Conservation (phyloP, 2,797 vertebrate genomes). For the Enteromius thamalakanensis region DNA sequence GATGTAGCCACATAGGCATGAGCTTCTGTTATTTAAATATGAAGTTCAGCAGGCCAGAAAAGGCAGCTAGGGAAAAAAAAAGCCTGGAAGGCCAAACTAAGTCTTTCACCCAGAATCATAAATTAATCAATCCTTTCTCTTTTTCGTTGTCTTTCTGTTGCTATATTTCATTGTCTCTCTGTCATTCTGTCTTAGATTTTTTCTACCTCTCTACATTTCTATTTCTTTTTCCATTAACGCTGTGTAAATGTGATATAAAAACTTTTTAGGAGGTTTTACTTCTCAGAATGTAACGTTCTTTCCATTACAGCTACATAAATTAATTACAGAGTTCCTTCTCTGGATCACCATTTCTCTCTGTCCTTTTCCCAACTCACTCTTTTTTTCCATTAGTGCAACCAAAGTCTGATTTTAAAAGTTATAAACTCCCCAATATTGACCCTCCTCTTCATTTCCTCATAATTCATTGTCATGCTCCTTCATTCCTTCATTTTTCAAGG, state of each 20-base stretch:
- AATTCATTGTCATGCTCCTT: neutral
- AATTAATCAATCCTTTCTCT: constrained; percentile 18
- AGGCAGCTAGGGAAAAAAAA: neutral
- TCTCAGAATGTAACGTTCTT: constrained; percentile 9
- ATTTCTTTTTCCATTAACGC: constrained; percentile 29
- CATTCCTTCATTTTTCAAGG: neutral
- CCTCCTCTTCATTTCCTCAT: neutral
- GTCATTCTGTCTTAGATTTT: neutral
- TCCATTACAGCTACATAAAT: constrained; percentile 37
- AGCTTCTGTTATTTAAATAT: constrained; percentile 3
- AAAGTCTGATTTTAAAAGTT: constrained; percentile 4
- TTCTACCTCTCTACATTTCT: constrained; percentile 3
- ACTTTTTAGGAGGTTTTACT: constrained; percentile 6
- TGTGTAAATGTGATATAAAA: constrained; percentile 35
- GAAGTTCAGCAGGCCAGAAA: neutral
- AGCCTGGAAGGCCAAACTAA: neutral
- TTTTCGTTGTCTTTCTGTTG: constrained; percentile 22
- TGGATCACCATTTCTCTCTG: constrained; percentile 2
- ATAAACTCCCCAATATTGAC: neutral
- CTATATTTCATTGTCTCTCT: constrained; percentile 27
- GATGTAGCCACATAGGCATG: neutral
- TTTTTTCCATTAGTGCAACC: constrained; percentile 9
- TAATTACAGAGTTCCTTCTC: constrained; percentile 25
- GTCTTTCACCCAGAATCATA: constrained; percentile 7
- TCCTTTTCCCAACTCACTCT: neutral